Conservation (phyloP, 2,797 vertebrate genomes). For the Siniperca scherzeri region DNA sequence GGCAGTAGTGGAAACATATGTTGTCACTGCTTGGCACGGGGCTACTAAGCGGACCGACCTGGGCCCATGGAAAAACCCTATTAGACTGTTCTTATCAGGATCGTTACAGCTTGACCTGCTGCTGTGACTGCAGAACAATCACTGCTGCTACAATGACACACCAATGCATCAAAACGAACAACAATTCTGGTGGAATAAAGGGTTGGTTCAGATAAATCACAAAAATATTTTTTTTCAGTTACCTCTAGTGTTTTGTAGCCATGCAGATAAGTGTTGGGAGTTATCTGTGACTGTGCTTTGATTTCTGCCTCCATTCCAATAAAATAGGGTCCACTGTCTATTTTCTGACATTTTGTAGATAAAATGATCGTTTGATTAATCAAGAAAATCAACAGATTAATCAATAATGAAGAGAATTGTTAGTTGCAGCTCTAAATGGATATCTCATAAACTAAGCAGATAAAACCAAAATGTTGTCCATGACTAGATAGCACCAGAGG, state of each 20-base stretch:
- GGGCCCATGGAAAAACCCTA: neutral
- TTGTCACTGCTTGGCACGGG: neutral
- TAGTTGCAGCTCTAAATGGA: neutral
- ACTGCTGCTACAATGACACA: neutral
- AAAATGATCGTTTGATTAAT: neutral
- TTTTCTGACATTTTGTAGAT: neutral
- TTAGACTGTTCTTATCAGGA: neutral
- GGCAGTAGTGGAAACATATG: neutral
- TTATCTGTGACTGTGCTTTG: neutral
- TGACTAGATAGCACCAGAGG: neutral
- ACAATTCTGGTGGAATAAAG: neutral
- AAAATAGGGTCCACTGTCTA: neutral
- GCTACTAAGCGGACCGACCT: neutral
- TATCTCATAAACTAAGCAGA: neutral
- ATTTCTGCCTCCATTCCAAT: neutral
- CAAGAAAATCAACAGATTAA: neutral
- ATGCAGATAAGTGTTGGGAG: neutral
- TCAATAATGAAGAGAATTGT: neutral
- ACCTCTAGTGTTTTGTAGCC: neutral
- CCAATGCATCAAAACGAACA: neutral
- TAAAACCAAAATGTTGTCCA: neutral
- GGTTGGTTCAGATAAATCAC: slow-evolving; percentile 1
- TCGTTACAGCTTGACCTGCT: neutral
- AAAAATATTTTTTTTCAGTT: neutral
- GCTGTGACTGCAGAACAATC: slow-evolving; percentile 19